Base-by-base conservation (phyloP, 1,140 invertebrate species). In the Brachionus plicatilis region DNA sequence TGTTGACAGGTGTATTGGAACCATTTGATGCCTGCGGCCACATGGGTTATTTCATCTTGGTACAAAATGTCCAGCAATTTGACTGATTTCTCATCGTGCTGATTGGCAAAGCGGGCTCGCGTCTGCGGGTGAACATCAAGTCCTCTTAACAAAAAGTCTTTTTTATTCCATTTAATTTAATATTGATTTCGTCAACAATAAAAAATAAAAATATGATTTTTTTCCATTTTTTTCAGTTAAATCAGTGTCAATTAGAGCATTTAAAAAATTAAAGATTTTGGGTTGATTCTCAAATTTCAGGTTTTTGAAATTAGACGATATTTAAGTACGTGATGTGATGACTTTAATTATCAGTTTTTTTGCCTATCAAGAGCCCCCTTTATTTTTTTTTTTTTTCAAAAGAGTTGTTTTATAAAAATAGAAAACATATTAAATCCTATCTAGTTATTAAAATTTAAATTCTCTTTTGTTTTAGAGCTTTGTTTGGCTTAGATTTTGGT, bases 81-180 rank as follows among this genome's bases (percentile, higher is more conserved):
- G 5, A 85, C 85, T 24, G 85, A 86, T 41, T 85, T 83, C 6
- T n/a, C 24, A 65, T 86, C 86, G 14, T 85, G 79, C 41, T 86
- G 82, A 6, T 83, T 85, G 4, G 68, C 70, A 86, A 86, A 86
- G 20, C 86, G 86, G 33, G 82, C 78, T 50, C 86, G 20, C 3
- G 70, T 86, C 33, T 85, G 84, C n/a, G 86, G 86, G 33, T 86
- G 86, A 68, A 86, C 85, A 85, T 86, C 86, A 17, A 86, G 50
- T 5, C 86, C 86, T 43, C 86, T 85, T 8, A 6, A 53, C 33
- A 37, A 37, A 37, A 37, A 37, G 0, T 37, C 2, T 7, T 37
- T 6, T 2, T 37, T 37, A 37, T 37, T 37, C 6, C 7, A 37
- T 37, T 37, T 37, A 37, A 29, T 29, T 29, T 24, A 29, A 29